phyloP scores from a whole-genome alignment of 2,797 vertebrate species.

The Cyclopterus lumpus region DNA sequence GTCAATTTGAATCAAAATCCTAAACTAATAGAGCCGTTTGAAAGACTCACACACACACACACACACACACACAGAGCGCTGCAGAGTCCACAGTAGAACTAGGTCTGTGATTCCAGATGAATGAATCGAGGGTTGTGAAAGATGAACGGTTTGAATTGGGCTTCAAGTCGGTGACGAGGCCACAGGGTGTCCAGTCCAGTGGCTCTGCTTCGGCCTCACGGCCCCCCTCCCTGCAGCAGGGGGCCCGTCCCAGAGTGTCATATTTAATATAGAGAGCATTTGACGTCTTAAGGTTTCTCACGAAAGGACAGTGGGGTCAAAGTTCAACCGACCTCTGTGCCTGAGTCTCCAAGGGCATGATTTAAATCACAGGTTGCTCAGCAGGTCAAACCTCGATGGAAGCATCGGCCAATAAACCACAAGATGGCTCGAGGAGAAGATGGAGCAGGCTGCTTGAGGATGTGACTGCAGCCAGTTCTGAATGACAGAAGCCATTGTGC shows the following conservation, averaged over 20 bases:
- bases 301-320: not conserved
- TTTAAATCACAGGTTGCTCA: constrained; percentile 27
- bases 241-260: not conserved
- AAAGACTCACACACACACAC: constrained; percentile 38
- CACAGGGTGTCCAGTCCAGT: constrained; percentile 45
- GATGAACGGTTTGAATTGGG: constrained; percentile 61
- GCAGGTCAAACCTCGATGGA: constrained; percentile 23
- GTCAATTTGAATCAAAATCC: not conserved
- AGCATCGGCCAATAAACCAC: constrained; percentile 28
- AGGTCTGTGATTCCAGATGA: constrained; percentile 78
- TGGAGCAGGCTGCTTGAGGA: constrained; percentile 23
- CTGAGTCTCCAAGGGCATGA: constrained; percentile 7
- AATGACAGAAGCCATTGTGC: constrained; percentile 59
- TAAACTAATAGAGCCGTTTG: constrained; percentile 53
- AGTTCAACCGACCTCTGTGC: not conserved
- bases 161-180: constrained; percentile 44
- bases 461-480: constrained; percentile 39
- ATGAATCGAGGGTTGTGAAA: constrained; percentile 50
- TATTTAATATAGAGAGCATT: not conserved
- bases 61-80: constrained; percentile 20
- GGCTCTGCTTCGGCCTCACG: constrained; percentile 29
- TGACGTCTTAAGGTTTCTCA: constrained; percentile 1
- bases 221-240: not conserved
- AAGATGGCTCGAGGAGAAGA: constrained; percentile 33
- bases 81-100: constrained; percentile 61